phyloP scores from a whole-genome alignment of 2,888 invertebrate genomes.

The Eristalis tenax region DNA sequence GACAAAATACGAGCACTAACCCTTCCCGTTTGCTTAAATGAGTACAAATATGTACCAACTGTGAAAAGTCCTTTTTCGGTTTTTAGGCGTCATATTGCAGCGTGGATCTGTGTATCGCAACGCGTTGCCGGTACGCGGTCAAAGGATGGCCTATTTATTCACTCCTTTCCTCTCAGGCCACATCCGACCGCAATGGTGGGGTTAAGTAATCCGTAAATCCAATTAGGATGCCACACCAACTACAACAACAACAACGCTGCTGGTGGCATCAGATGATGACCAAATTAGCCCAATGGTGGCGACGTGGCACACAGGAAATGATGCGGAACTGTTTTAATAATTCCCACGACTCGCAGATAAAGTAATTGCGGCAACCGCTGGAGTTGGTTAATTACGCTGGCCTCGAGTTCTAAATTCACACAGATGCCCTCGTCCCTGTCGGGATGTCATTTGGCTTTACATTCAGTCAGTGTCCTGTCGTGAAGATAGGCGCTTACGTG shows the following conservation, averaged over 20 bases:
- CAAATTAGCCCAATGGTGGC: slow-evolving; percentile 40
- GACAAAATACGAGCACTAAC: not conserved
- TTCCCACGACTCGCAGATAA: slow-evolving; percentile 61
- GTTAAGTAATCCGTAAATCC: slow-evolving; percentile 53
- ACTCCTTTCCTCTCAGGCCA: not conserved
- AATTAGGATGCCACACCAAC: slow-evolving; percentile 57
- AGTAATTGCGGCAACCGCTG: slow-evolving; percentile 53
- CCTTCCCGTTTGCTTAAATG: not conserved
- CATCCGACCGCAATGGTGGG: slow-evolving; percentile 23
- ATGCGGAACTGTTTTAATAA: slow-evolving; percentile 64
- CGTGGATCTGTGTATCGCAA: slow-evolving; percentile 30
- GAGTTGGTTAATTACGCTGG: slow-evolving; percentile 57
- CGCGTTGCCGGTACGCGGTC: slow-evolving; percentile 37
- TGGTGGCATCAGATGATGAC: slow-evolving; percentile 55
- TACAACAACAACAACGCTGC: not conserved
- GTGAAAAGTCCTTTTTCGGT: slow-evolving; percentile 15
- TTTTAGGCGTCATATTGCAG: slow-evolving; percentile 44
- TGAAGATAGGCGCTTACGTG: not conserved
- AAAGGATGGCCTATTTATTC: slow-evolving; percentile 51
- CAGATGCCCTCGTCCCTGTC: not conserved
- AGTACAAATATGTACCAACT: slow-evolving; percentile 23
- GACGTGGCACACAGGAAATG: slow-evolving; percentile 30
- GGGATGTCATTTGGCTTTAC: not conserved
- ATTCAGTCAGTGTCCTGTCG: not conserved
- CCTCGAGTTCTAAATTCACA: slow-evolving; percentile 34